Percentiles rank a stretch among this genome's conserved stretches.
Conservation (phyloP, 2,797 vertebrate species). For the Melanotaenia parkinsoni region DNA sequence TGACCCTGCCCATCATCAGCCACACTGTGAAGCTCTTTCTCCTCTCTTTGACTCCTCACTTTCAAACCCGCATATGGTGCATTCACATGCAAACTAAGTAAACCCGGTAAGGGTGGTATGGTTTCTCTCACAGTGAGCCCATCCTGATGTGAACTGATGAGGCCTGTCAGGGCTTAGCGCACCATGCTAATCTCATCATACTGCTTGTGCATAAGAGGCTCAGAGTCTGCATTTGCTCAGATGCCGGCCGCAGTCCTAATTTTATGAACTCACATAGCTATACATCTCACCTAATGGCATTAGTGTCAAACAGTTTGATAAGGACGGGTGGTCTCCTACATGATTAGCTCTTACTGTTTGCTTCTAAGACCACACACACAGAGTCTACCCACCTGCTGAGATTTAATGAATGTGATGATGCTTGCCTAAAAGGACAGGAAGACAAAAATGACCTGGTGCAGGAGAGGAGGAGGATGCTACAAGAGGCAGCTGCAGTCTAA, state of each 20-base stretch:
- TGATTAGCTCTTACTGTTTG: constrained; percentile 71
- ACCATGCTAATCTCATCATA: constrained; percentile 73
- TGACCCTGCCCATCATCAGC: constrained; percentile 25
- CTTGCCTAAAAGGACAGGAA: constrained; percentile 46
- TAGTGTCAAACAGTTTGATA: constrained; percentile 80
- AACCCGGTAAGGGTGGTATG: constrained; percentile 42
- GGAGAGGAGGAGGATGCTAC: constrained; percentile 28
- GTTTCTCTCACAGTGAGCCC: constrained; percentile 57
- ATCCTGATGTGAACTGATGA: constrained; percentile 80
- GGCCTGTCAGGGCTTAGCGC: constrained; percentile 71
- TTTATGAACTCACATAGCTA: constrained; percentile 79
- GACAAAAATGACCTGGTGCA: constrained; percentile 29
- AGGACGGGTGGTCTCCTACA: constrained; percentile 68
- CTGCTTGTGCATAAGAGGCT: constrained; percentile 57
- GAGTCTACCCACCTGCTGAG: constrained; percentile 52
- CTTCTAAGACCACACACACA: constrained; percentile 2
- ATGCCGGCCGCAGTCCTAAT: constrained; percentile 65
- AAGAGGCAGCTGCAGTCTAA: constrained; percentile 59
- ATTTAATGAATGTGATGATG: constrained; percentile 64
- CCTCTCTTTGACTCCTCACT: neutral
- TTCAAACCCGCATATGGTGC: neutral
- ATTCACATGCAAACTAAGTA: constrained; percentile 1
- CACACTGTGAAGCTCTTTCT: neutral
- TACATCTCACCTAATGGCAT: constrained; percentile 82
- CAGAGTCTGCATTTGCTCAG: constrained; percentile 73